Base-by-base conservation (phyloP, 1,140 invertebrate genomes). In the Drosophila yakuba region DNA sequence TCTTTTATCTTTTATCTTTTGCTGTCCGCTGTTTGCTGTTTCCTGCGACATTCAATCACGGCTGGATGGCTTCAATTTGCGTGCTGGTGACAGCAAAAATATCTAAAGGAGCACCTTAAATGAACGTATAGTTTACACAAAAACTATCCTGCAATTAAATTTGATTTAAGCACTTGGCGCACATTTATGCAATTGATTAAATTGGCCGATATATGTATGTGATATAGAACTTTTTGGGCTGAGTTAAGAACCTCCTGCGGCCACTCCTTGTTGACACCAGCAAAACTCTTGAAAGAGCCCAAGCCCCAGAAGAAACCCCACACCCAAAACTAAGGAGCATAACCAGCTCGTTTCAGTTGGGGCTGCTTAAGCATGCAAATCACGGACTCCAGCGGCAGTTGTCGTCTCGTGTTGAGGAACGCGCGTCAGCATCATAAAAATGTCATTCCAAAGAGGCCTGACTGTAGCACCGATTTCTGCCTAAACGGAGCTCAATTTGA, bases 361-460 rank as follows among this genome's bases (percentile, higher is more conserved):
- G 57, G 50, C 77, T 84, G 83, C 45, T 88, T 88, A 89, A 78
- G 77, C 85, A 88, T 88, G 84, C 83, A 69, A 80, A 88, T 78
- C 83, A 88, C 80, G 85, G 68, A 75, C 58, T 44, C 62, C 39
- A 25, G 66, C 80, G 47, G 71, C 50, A 54, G 57, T 54, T 45
- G 45, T 41, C 43, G 60, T 25, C 83, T 72, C 82, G 83, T 86
- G 83, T 77, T 88, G 83, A 78, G 75, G 64, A 88, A 73, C 79
- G 84, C 83, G 86, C 86, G 82, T 90, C 86, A 90, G 81, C 78
- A 77, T 90, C 86, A 80, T 90, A 90, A 90, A 90, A 90, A 90
- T 90, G 86, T 90, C 86, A 90, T 82, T 90, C 82, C 54, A 28
- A 64, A 41, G 66, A 14, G 48, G 36, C 32, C 32, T 32, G 32